phyloP scores from a whole-genome alignment of 2,113 vertebrate species.

The Dermatemys mawii region DNA sequence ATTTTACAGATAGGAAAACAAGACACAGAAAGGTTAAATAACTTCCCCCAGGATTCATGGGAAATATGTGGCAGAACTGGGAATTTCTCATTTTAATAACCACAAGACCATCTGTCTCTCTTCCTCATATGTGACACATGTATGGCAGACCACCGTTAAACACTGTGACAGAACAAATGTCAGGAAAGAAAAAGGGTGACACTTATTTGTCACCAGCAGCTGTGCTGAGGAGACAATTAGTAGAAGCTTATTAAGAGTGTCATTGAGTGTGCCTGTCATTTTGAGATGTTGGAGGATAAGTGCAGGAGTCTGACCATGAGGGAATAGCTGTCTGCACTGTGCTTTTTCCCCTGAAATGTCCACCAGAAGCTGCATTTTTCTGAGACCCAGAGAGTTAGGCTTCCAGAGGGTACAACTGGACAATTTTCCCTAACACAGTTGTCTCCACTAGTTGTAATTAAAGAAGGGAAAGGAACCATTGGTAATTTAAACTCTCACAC shows the following conservation, averaged over 20 bases:
- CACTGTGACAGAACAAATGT: accelerated
- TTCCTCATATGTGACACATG: neutral
- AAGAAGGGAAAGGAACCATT: neutral
- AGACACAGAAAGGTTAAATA: neutral
- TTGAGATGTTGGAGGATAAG: neutral
- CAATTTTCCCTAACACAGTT: neutral
- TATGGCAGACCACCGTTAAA: neutral
- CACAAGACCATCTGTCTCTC: neutral
- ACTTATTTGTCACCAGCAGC: neutral
- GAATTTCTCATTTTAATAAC: neutral
- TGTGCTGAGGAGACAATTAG: neutral
- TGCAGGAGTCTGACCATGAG: neutral
- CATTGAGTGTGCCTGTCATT: neutral
- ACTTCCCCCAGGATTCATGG: neutral
- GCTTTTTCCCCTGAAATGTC: neutral
- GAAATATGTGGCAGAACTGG: accelerated
- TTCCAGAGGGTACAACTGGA: neutral
- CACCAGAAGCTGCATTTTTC: neutral
- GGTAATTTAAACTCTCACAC: neutral
- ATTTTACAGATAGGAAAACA: neutral
- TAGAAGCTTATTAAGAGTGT: neutral
- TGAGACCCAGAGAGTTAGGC: accelerated
- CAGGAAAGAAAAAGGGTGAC: neutral
- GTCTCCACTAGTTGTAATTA: neutral
- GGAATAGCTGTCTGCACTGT: neutral